phyloP scores from a whole-genome alignment of 2,888 invertebrate genomes.

The Eilema depressum region DNA sequence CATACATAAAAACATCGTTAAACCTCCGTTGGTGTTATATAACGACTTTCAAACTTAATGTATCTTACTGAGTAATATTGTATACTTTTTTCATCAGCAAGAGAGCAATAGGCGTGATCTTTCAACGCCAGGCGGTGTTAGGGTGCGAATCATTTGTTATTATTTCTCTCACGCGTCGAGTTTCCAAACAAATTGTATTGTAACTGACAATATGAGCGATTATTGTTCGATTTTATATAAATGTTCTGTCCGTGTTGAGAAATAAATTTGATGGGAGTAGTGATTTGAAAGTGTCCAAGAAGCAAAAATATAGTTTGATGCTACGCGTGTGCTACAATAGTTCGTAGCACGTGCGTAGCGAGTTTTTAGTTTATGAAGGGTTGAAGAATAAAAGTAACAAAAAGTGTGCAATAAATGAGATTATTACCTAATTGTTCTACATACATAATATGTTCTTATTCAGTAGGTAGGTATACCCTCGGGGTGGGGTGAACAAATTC shows the following conservation, averaged over 20 bases:
- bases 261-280: constrained; percentile 34
- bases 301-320: not conserved
- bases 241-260: constrained; percentile 61
- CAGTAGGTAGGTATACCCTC: no score
- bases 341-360: not conserved
- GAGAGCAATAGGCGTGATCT: constrained; percentile 86
- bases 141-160: constrained; percentile 87
- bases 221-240: constrained; percentile 83
- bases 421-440: no score
- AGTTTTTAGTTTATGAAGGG: not conserved
- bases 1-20: constrained; percentile 15
- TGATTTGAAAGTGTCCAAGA: not conserved
- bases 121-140: constrained; percentile 86
- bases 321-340: not conserved
- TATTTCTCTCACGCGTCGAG: constrained; percentile 85
- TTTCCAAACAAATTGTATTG: constrained; percentile 86
- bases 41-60: constrained; percentile 44
- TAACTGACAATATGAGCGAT: constrained; percentile 87
- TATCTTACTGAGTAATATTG: constrained; percentile 52
- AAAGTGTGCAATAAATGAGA: no score
- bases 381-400: no score
- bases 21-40: constrained; percentile 25
- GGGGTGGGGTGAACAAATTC: no score
- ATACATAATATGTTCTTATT: no score
- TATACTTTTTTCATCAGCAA: constrained; percentile 81